Conservation (phyloP, 37 sponge, comb jelly and placozoan genomes). For the Cladorhizidae sp. region DNA sequence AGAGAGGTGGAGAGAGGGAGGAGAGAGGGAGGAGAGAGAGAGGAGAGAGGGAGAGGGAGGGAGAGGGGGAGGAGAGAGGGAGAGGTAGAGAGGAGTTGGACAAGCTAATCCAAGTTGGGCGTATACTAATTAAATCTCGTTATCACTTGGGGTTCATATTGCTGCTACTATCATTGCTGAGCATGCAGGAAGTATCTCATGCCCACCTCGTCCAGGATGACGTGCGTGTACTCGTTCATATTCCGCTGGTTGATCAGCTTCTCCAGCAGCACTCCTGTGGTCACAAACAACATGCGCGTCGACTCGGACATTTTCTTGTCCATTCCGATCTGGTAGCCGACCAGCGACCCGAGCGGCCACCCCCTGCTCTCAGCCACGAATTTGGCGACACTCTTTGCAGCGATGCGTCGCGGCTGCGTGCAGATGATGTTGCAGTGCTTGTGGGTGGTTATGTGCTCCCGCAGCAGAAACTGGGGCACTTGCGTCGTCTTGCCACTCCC, state of each 20-base stretch:
- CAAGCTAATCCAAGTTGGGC: too few species aligned
- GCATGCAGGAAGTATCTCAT: too few species aligned
- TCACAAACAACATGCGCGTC: constrained; percentile 90
- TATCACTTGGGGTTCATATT: too few species aligned
- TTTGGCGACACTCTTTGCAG: constrained; percentile 86
- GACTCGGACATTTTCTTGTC: constrained; percentile 74
- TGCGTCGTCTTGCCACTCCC: constrained; percentile 94
- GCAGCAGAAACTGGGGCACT: constrained; percentile 95
- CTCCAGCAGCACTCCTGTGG: constrained; percentile 91
- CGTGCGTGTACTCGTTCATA: constrained; percentile 94
- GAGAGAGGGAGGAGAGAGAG: not conserved
- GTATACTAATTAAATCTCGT: too few species aligned
- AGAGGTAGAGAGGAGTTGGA: not conserved
- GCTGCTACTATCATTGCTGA: too few species aligned
- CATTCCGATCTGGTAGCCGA: constrained; percentile 95
- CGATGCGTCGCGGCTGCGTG: constrained; percentile 93
- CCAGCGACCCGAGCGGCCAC: constrained; percentile 84
- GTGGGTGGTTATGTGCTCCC: constrained; percentile 53
- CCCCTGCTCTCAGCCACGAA: constrained; percentile 69
- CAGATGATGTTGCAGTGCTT: constrained; percentile 93
- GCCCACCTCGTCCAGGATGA: constrained; percentile 97
- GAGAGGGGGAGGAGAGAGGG: not conserved
- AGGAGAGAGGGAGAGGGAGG: not conserved
- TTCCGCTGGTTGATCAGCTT: constrained; percentile 81
- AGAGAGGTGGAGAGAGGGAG: not conserved